Percentiles rank a stretch among this genome's conserved stretches.
These are phyloP conservation scores for Trichomycterus rosablanca DNA, from an alignment of 2,113 vertebrate species.

Conservation along the genomic window DNA sequence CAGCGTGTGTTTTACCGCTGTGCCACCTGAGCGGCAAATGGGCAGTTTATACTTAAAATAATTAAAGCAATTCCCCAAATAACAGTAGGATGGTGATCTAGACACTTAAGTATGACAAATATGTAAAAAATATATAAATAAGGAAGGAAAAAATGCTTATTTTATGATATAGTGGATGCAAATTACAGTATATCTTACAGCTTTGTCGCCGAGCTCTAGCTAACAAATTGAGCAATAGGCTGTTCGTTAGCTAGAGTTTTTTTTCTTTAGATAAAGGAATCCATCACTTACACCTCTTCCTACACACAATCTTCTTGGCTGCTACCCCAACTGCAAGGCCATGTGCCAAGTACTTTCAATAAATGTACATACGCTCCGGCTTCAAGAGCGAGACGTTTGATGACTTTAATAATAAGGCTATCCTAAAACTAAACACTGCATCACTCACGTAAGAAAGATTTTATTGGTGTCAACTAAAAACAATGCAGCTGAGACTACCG, in stretches of 20 bases:
- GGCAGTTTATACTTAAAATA: no score
- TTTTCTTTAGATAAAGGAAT: neutral
- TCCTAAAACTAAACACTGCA: neutral
- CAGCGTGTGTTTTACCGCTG: no score
- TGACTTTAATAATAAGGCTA: constrained; percentile 4
- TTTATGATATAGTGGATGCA: no score
- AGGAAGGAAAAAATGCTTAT: no score
- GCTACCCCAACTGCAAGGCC: neutral
- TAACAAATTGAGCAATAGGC: neutral
- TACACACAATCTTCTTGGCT: neutral
- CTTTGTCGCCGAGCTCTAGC: no score
- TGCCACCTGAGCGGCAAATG: no score
- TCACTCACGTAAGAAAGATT: neutral
- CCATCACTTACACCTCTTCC: neutral
- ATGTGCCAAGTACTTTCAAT: neutral
- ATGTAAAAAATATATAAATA: no score
- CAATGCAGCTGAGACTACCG: constrained; percentile 45
- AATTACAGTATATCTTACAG: no score
- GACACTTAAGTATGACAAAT: no score
- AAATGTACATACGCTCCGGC: neutral
- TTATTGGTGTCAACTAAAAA: constrained; percentile 32
- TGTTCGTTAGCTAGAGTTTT: neutral
- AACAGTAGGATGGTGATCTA: no score
- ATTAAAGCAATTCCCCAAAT: no score
- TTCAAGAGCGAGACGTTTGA: neutral